Percentiles rank a stretch among this genome's conserved stretches.
These are phyloP conservation scores for Trissoscelio sp. DNA, from an alignment of 2,888 invertebrate genomes.

Conservation along the genomic window DNA sequence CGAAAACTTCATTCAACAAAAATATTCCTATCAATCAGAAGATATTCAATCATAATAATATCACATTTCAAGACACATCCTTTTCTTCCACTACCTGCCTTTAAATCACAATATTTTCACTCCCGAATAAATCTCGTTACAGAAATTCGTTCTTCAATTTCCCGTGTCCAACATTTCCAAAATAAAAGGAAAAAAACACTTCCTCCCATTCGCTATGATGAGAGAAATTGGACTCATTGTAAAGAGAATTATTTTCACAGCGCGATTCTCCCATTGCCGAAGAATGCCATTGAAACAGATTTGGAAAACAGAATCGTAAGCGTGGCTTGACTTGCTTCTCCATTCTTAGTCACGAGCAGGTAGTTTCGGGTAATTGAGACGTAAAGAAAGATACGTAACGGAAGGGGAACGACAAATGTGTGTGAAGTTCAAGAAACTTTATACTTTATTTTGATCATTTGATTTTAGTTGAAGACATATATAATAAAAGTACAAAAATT, in stretches of 20 bases:
- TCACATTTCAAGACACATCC: neutral
- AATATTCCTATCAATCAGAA: too few species aligned
- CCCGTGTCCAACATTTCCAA: neutral
- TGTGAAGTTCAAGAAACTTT: slow-evolving; percentile 28
- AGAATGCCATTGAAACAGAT: slow-evolving; percentile 49
- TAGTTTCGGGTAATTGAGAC: slow-evolving; percentile 79
- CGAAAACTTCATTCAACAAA: neutral
- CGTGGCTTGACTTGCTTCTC: slow-evolving; percentile 66
- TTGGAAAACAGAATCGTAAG: slow-evolving; percentile 58
- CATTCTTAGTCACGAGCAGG: slow-evolving; percentile 68
- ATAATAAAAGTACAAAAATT: neutral
- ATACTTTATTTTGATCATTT: slow-evolving; percentile 43
- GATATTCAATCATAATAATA: too few species aligned
- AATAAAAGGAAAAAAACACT: slow-evolving; percentile 9
- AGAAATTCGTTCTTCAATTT: slow-evolving; percentile 4
- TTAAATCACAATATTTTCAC: slow-evolving; percentile 11
- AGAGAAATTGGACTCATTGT: slow-evolving; percentile 49
- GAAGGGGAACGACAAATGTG: slow-evolving; percentile 1
- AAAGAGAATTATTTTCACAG: slow-evolving; percentile 58
- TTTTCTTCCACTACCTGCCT: neutral
- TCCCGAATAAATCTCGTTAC: slow-evolving; percentile 2
- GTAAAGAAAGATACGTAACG: slow-evolving; percentile 59
- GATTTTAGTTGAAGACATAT: neutral
- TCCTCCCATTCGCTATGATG: slow-evolving; percentile 42
- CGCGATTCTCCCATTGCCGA: slow-evolving; percentile 40